phyloP scores from a whole-genome alignment of 64 coral and sea anemone genomes.

The Dendrophyllia cribrosa region DNA sequence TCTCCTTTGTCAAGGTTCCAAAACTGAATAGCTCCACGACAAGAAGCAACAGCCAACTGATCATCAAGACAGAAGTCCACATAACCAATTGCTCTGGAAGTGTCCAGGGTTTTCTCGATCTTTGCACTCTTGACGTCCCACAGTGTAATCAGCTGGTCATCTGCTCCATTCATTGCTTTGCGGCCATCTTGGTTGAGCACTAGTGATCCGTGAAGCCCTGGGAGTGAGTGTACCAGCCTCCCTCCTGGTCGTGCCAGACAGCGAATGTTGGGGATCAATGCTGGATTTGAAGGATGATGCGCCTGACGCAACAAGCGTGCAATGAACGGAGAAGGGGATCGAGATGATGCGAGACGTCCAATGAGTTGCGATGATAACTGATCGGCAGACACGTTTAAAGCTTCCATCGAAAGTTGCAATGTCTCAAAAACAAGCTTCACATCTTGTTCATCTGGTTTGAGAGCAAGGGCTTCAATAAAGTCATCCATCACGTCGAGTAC shows the following conservation, averaged over 20 bases:
- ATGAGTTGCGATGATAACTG: constrained; percentile 96
- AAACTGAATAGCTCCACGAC: constrained; percentile 72
- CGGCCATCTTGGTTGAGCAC: constrained; percentile 65
- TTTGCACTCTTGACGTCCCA: constrained; percentile 88
- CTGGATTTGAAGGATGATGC: constrained; percentile 75
- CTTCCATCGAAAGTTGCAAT: constrained; percentile 92
- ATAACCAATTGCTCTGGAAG: constrained; percentile 52
- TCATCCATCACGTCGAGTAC: constrained; percentile 86
- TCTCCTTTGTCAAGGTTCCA: constrained; percentile 84
- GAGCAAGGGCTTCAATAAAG: constrained; percentile 77
- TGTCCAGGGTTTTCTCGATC: constrained; percentile 65
- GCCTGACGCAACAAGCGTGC: constrained; percentile 87
- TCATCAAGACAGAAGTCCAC: constrained; percentile 89
- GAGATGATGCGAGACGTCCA: constrained; percentile 81
- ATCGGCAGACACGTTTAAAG: constrained; percentile 72
- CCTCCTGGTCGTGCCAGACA: constrained; percentile 90
- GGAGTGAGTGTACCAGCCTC: constrained; percentile 86
- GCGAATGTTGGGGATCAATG: constrained; percentile 91
- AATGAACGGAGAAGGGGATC: constrained; percentile 81
- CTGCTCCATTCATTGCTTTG: constrained; percentile 79
- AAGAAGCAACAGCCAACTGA: constrained; percentile 74
- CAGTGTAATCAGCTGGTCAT: constrained; percentile 70
- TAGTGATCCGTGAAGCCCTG: constrained; percentile 73
- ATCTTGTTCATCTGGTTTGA: constrained; percentile 81
- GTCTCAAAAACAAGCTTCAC: constrained; percentile 88